Conservation (phyloP, 1,140 invertebrate genomes). For the Drosophila rufa region DNA sequence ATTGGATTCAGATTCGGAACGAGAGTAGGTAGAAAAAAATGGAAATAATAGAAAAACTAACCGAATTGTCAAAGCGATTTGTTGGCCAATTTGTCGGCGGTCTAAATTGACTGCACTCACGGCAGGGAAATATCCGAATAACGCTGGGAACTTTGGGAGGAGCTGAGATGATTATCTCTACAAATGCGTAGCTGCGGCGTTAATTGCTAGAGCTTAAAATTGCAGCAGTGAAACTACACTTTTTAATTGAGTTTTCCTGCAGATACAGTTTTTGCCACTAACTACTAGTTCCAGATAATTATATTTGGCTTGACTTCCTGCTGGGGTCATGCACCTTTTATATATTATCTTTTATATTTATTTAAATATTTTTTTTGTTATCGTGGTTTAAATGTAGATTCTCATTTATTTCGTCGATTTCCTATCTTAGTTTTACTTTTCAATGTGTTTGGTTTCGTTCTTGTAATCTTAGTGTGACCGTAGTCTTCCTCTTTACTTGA, state of each 20-base stretch:
- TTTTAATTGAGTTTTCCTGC: conserved; percentile 4
- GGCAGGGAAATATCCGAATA: conserved; percentile 10
- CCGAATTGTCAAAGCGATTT: conserved; percentile 40
- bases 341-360: not conserved
- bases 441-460: too few relatives aligned
- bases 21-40: not conserved
- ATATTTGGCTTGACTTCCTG: conserved; percentile 7
- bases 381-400: too few relatives aligned
- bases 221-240: conserved; percentile 3
- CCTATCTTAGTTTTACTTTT: too few relatives aligned
- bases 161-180: conserved; percentile 9
- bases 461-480: too few relatives aligned
- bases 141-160: conserved; percentile 19
- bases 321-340: not conserved
- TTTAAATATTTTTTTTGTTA: not conserved
- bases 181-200: conserved; percentile 23
- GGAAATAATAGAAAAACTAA: not conserved
- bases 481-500: too few relatives aligned
- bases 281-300: conserved; percentile 3
- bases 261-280: not conserved
- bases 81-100: conserved; percentile 26
- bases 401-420: too few relatives aligned
- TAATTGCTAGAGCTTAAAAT: conserved; percentile 14
- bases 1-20: conserved; percentile 7
- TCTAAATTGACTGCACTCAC: conserved; percentile 35